A percentile compares a stretch with the other conserved stretches of the same genome.
Conservation (phyloP, 2,113 vertebrate species). For the Symphodus melops region DNA sequence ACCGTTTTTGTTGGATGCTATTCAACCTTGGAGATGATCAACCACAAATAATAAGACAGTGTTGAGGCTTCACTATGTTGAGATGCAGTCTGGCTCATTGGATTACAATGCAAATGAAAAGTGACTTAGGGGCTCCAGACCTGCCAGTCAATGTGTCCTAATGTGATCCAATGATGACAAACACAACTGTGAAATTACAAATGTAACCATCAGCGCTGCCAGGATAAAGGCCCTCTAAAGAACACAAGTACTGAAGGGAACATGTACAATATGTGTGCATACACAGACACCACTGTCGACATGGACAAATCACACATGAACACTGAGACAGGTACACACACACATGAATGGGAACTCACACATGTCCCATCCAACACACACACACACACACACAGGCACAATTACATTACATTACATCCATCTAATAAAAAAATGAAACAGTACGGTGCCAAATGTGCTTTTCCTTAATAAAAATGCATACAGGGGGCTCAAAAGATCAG, state of each 20-base stretch:
- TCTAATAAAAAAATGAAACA: constrained; percentile 76
- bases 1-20: neutral
- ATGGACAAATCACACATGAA: constrained; percentile 19
- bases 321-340: constrained; percentile 10
- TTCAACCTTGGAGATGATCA: too few species aligned
- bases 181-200: constrained; percentile 55
- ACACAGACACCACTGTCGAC: constrained; percentile 2
- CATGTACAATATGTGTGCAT: constrained; percentile 20
- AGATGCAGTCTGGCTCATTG: constrained; percentile 46
- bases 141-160: constrained; percentile 58
- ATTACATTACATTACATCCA: constrained; percentile 76
- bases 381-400: constrained; percentile 48
- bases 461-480: constrained; percentile 83
- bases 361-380: constrained; percentile 10
- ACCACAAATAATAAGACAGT: neutral
- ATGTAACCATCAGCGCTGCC: constrained; percentile 53
- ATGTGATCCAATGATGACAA: constrained; percentile 49
- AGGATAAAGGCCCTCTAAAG: constrained; percentile 60
- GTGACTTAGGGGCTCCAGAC: constrained; percentile 52
- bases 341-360: constrained; percentile 18
- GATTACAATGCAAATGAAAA: constrained; percentile 68
- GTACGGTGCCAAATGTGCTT: constrained; percentile 74
- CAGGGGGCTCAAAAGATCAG: constrained; percentile 81
- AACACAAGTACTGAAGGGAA: constrained; percentile 43
- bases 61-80: constrained; percentile 18